Conservation (phyloP, 2,888 invertebrate species). For the Agrotis ipsilon region DNA sequence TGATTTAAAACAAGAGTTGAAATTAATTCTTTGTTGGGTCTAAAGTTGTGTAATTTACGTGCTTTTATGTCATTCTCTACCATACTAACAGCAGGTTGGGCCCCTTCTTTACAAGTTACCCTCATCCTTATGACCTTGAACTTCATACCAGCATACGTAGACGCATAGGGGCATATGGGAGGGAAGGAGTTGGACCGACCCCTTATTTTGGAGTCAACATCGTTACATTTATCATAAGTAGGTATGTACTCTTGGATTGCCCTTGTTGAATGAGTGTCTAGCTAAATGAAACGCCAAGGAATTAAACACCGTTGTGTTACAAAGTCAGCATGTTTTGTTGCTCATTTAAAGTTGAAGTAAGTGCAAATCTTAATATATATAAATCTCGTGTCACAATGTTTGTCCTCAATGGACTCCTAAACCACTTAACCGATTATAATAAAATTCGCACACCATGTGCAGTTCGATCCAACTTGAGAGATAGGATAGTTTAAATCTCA, state of each 20-base stretch:
- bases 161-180: background rate
- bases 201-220: slow-evolving; percentile 7
- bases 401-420: too few species aligned
- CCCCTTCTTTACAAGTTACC: background rate
- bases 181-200: background rate
- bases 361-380: too few species aligned
- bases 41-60: too few species aligned
- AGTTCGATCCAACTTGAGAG: too few species aligned
- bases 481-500: too few species aligned
- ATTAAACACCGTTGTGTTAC: background rate
- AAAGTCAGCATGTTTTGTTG: background rate
- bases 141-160: background rate
- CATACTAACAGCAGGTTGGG: background rate
- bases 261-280: background rate
- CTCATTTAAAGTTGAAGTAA: background rate
- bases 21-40: background rate
- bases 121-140: slow-evolving; percentile 14
- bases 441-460: too few species aligned
- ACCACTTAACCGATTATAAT: too few species aligned
- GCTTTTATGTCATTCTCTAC: background rate
- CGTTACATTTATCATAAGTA: background rate
- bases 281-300: background rate
- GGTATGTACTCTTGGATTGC: background rate
- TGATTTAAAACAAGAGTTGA: too few species aligned
- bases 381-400: too few species aligned